Base-by-base conservation (phyloP, 2,113 vertebrate species). In the Corydoras sp. region DNA sequence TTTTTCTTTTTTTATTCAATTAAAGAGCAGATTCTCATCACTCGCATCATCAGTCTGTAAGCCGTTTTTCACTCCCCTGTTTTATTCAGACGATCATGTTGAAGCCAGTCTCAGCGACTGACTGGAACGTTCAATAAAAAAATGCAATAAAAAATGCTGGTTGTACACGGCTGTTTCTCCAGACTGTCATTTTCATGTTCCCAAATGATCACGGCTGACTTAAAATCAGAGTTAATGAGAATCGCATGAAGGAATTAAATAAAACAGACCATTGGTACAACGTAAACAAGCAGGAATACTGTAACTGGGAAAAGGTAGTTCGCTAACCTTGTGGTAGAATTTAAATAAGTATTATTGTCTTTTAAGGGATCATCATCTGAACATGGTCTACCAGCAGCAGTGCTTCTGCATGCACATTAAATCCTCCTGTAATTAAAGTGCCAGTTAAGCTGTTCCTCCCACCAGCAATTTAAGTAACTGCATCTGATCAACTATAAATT, bases 391-490 rank as follows among this genome's bases (percentile, higher is more conserved):
- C 90, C 89, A 89, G 90, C 89, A 89, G 86, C 89, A 88, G 87
- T 88, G 82, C 86, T 80, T 79, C 89, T 86, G 88, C 89, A 91
- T 88, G 86, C 87, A 90, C 91, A 89, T 93, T 97, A 97, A 96
- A 99, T 96, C 92, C 93, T 90, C 86, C 91, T 86, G 83, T 95
- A 92, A 98, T 98, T 98, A 99, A 97, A 91, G 69, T 91, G 94
- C 95, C 93, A 91, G 92, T 98, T 95, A 97, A 97, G 93, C 92
- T 93, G 94, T 95, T 94, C 90, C 92, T 92, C 89, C 89, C 89
- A 94, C 93, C 92, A 95, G 95, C 95, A 97, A 97, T 99, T 98
- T 97, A 93, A 93, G 92, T 93, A 95, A 95, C 94, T 93, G 92
- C 95, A 92, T 98, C 93, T 95, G 94, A 96, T 94, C 88, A 86